Evolutionary conservation across 1,140 invertebrate species (phyloP), one percentile per base, ranked within the genome.

Genomic region (Anagrus nilaparvatae): DNA sequence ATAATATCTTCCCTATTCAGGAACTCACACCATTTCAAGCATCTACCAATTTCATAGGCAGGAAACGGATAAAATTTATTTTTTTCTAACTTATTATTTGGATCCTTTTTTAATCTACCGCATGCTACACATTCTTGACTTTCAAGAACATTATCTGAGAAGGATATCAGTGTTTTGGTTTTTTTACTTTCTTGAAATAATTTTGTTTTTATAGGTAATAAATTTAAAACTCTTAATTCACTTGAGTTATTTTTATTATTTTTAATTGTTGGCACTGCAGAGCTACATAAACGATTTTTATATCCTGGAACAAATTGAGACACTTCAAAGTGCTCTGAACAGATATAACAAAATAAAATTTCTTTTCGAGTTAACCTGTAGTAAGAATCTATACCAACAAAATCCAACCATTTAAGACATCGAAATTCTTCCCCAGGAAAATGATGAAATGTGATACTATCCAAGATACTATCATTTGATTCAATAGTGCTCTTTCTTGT

Each of bases 1-100:
- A 69, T 39, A 10, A 69, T 35, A 36, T 69, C 66, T 40, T 69
- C 66, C 33, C 66, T 49, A 0, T 57, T 63, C 1, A 67, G 44
- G 41, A 69, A 69, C 40, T 67, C 58, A 44, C 66, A 69, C 66
- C 66, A 69, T 19, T 59, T 56, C 28, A 69, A 47, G 46, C 65
- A 69, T 28, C 66, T 54, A 8, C 66, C 66, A 13, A 67, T 66
- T 28, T 69, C 66, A 30, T 69, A 66, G 0, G 66, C 66, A 4
- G 65, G 66, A 40, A 69, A 69, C 4, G 66, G 66, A 49, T 69
- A 65, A 28, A 69, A 69, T 24, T 65, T 69, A 14, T 65, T 65
- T 34, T 56, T 61, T 20, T 69, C 60, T 4, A 33, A 5, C 40
- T 63, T 66, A 29, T 66, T 67, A 2, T 46, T 52, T 13, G 66